Evolutionary conservation across 1,140 invertebrate genomes (phyloP), one percentile per base, ranked within the genome.

Genomic region (Zaprionus gabonicus): DNA sequence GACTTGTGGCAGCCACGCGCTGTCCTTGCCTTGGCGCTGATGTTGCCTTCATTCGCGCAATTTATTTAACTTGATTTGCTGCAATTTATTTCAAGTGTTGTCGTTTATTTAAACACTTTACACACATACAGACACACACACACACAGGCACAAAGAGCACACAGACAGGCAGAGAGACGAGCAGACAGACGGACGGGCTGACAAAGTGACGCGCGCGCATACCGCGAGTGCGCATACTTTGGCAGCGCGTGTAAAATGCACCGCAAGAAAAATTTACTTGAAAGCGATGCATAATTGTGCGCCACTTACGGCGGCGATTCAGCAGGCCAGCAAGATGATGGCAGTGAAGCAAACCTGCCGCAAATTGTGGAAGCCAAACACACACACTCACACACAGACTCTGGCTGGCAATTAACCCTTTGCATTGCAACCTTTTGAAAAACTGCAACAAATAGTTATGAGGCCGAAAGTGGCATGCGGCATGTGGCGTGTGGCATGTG

Each of bases 21-120:
- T 65, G 58, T 60, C 66, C 66, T 67, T 58, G 60, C 58, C 51
- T 69, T 76, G 31, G 57, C 69, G 78, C 70, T 81, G 79, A 75
- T 81, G 79, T 79, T 81, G 59, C 76, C 66, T 76, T 88, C 71
- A 81, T 83, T 87, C 75, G 78, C 81, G 81, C 84, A 79, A 88
- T 88, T 90, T 88, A 88, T 88, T 88, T 84, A 88, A 90, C 84
- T 88, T 90, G 84, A 88, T 88, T 88, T 88, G 84, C 78, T 69
- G 84, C 85, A 88, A 88, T 88, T 88, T 88, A 84, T 88, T 88
- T 88, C 78, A 88, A 88, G 84, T 88, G 84, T 74, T 88, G 85
- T 88, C 84, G 81, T 88, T 88, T 88, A 88, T 90, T 88, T 90
- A 87, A 87, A 81, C 84, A 88, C 84, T 81, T 78, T 34, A 63